Conservation (phyloP, 2,797 vertebrate genomes). For the Hippopotamyrus pictus region DNA sequence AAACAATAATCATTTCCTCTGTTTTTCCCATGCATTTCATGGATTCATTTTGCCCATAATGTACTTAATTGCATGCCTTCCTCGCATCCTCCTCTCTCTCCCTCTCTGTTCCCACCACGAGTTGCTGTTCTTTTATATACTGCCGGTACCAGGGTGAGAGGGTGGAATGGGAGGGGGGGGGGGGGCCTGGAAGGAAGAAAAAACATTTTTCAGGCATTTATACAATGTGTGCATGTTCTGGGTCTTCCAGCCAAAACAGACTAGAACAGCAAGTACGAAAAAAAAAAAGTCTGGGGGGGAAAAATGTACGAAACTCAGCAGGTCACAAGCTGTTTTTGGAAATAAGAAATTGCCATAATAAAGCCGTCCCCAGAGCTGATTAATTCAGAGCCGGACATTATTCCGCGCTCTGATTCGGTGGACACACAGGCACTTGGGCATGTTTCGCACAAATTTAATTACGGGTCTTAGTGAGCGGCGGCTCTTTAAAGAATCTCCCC, state of each 20-base stretch:
- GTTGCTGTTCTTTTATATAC: conserved; percentile 57
- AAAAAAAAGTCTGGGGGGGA: conserved; percentile 23
- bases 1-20: conserved; percentile 52
- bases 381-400: conserved; percentile 77
- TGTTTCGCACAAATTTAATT: conserved; percentile 92
- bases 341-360: conserved; percentile 52
- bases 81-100: conserved; percentile 56
- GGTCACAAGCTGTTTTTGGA: conserved; percentile 40
- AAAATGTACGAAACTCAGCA: conserved; percentile 25
- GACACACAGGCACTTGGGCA: conserved; percentile 80
- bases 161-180: conserved; percentile 21
- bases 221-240: conserved; percentile 37
- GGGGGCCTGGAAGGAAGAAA: conserved; percentile 19
- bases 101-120: conserved; percentile 61
- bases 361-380: conserved; percentile 77
- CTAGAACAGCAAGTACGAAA: conserved; percentile 24
- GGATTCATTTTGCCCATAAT: conserved; percentile 68
- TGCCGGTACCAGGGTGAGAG: conserved; percentile 35
- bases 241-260: conserved; percentile 36
- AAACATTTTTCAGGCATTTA: conserved; percentile 39
- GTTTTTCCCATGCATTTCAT: conserved; percentile 63
- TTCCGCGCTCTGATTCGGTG: conserved; percentile 60
- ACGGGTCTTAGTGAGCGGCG: conserved; percentile 79
- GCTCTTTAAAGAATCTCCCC: conserved; percentile 75
- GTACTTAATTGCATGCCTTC: conserved; percentile 67